Evolutionary conservation across 2,113 vertebrate species (phyloP).

Genomic region (Brienomyrus brachyistius): DNA sequence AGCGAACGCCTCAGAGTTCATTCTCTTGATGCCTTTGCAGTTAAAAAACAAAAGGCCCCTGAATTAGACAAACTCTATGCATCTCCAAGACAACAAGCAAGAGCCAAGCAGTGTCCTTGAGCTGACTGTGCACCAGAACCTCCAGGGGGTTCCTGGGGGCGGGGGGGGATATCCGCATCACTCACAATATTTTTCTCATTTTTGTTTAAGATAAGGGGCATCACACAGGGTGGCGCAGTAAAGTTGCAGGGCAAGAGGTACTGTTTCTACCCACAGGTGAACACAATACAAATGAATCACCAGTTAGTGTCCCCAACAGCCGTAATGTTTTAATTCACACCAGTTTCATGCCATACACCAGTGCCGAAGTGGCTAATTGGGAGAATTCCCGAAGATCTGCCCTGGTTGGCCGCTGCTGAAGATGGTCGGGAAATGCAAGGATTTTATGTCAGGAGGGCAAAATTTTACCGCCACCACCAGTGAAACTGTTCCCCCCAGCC

Average conservation of each 20-base stretch:
- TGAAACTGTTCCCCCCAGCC: background rate
- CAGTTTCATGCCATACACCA: background rate
- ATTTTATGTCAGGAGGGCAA: background rate
- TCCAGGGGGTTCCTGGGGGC: background rate
- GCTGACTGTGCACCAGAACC: conserved; percentile 14
- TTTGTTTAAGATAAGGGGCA: background rate
- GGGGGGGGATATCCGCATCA: background rate
- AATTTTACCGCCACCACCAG: background rate
- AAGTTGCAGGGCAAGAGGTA: background rate
- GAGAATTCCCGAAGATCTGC: background rate
- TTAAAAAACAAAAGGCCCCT: background rate
- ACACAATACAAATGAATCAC: background rate
- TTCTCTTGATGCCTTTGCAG: background rate
- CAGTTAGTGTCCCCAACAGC: background rate
- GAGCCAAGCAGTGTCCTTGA: conserved; percentile 13
- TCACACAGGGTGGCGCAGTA: background rate
- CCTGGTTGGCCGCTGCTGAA: background rate
- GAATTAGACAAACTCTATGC: conserved; percentile 2
- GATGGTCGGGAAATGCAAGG: background rate
- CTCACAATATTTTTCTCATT: background rate
- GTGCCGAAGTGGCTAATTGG: background rate
- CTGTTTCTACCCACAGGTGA: background rate
- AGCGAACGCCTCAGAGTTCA: background rate
- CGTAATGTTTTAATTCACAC: background rate
- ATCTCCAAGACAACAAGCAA: conserved; percentile 10